Evolutionary conservation across 1,140 invertebrate species (phyloP), one percentile per base, ranked within the genome.

Genomic region (Drosophila lacteicornis): DNA sequence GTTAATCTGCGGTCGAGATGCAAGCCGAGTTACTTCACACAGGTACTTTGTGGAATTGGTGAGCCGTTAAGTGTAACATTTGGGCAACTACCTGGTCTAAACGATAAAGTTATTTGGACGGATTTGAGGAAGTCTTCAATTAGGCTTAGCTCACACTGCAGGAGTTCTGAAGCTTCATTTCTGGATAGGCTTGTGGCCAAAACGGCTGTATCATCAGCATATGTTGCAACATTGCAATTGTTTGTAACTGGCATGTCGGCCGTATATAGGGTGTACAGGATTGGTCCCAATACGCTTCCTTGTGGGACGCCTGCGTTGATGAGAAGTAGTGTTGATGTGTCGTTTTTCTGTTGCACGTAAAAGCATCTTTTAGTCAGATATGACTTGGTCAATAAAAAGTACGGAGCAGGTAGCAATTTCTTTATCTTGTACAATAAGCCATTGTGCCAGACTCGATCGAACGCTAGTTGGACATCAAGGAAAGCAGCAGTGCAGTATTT

Each of bases 221-320:
- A 60, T 69, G 7, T 33, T 50, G 47, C 8, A 47, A 47, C 17
- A 47, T 11, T 47, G 9, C n/a, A n/a, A 42, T 27, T 45, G 12
- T 56, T 65, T 56, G 40, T 36, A 33, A 46, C 50, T 56, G 68
- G 55, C 53, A 59, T 50, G 36, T 68, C 71, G 19, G 57, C 56
- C 43, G 57, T 75, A 51, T 42, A 75, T 36, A 59, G 33, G n/a
- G 63, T 75, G 13, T 62, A 62, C 7, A 68, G n/a, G 38, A 62
- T n/a, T 33, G 57, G 57, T 27, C 55, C 71, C 25, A 27, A 27
- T 27, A 27, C 25, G 25, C 25, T 27, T 27, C 25, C 25, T 30
- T 30, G 27, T 30, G 27, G 4, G 27, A 30, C 27, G 27, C 27
- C 27, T 30, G 27, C 27, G 7, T 30, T 30, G 6, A 30, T 30